phyloP scores from a whole-genome alignment of 1,140 invertebrate species.

The Lithobius niger region DNA sequence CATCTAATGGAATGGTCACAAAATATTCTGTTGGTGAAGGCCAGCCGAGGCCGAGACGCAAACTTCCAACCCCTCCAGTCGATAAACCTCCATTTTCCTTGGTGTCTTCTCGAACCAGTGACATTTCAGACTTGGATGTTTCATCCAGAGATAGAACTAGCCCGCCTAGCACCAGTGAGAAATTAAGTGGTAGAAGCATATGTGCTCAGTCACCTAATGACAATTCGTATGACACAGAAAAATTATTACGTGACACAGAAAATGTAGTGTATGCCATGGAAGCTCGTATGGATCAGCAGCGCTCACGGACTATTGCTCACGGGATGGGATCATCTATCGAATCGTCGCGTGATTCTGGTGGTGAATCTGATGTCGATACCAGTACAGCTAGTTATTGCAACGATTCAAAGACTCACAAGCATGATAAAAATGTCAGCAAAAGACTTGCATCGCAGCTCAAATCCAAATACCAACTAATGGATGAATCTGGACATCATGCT shows the following conservation, averaged over 20 bases:
- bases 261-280: slow-evolving; percentile 40
- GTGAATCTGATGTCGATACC: slow-evolving; percentile 26
- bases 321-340: slow-evolving; percentile 16
- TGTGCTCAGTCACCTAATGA: slow-evolving; percentile 11
- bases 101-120: neutral
- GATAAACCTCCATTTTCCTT: slow-evolving; percentile 8
- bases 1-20: too few relatives aligned
- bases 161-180: slow-evolving; percentile 1
- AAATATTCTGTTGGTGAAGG: too few relatives aligned
- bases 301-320: slow-evolving; percentile 19
- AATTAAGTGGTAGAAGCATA: neutral
- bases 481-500: slow-evolving; percentile 4
- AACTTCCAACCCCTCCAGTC: slow-evolving; percentile 25
- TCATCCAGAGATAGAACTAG: neutral
- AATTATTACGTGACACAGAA: slow-evolving; percentile 38
- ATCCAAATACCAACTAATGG: slow-evolving; percentile 15
- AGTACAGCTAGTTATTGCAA: slow-evolving; percentile 21
- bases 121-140: neutral
- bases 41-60: slow-evolving; percentile 27
- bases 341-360: slow-evolving; percentile 22
- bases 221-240: slow-evolving; percentile 33
- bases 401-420: slow-evolving; percentile 11
- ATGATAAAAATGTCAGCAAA: slow-evolving; percentile 10
- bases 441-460: slow-evolving; percentile 15
- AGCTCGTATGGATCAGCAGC: slow-evolving; percentile 26